phyloP scores from a whole-genome alignment of 2,888 invertebrate genomes.

The Agriopis marginaria region DNA sequence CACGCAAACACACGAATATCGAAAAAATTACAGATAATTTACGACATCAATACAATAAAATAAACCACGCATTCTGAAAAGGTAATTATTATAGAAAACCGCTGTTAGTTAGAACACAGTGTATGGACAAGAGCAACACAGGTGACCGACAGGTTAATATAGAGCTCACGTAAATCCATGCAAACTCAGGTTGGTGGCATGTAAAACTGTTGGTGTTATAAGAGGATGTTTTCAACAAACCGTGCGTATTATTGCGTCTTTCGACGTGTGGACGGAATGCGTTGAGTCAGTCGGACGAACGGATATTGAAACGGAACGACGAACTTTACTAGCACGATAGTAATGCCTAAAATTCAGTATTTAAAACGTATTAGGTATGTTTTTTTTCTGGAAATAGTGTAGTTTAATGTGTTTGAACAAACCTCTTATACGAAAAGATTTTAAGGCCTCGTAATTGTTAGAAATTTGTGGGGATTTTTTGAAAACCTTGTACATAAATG shows the following conservation, averaged over 20 bases:
- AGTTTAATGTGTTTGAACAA: too few species aligned
- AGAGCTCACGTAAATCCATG: constrained; percentile 45
- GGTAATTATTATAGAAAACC: constrained; percentile 10
- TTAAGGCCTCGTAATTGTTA: too few species aligned
- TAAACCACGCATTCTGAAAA: constrained; percentile 4
- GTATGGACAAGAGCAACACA: constrained; percentile 34
- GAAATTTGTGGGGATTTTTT: too few species aligned
- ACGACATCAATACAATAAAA: background rate
- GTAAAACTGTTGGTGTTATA: constrained; percentile 29
- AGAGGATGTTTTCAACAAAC: constrained; percentile 45
- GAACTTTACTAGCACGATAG: background rate
- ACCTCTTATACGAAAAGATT: too few species aligned
- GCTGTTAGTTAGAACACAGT: constrained; percentile 49
- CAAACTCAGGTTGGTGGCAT: constrained; percentile 41
- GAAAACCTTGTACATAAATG: too few species aligned
- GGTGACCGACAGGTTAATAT: constrained; percentile 42
- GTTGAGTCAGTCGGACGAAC: constrained; percentile 41
- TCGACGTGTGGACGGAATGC: constrained; percentile 21
- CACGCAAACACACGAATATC: background rate
- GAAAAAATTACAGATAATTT: background rate
- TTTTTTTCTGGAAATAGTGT: too few species aligned
- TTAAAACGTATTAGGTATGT: background rate
- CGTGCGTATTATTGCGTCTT: constrained; percentile 52
- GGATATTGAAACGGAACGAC: constrained; percentile 1
- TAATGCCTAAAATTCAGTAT: background rate